Evolutionary conservation across 2,888 invertebrate genomes (phyloP), one percentile per base, ranked within the genome.

Genomic region (Nomada lathburiana): DNA sequence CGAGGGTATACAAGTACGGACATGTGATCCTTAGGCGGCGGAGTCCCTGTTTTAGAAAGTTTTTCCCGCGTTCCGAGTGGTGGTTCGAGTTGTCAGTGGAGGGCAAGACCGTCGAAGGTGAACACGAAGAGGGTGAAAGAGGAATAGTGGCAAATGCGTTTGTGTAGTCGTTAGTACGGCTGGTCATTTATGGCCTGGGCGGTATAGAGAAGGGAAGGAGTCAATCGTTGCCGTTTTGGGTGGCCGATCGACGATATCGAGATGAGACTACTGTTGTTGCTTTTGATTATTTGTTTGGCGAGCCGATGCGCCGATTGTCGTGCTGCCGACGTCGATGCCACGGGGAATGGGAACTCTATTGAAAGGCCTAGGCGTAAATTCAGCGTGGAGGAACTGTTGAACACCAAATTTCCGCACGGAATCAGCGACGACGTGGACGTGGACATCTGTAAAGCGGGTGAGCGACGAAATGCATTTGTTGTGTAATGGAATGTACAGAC

Each of bases 371-470:
- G 86, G 44, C 88, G 78, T 80, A 95, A 94, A 90, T 97, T 95
- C 92, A 96, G 96, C 72, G 95, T 96, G 91, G 96, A 97, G 42
- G 96, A 97, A 91, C 94, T 97, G 86, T 93, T 96, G 90, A 95
- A 94, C 73, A 95, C 94, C 74, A 94, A 95, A 86, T 97, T 97
- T 90, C 96, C 96, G 63, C 95, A 95, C 82, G 96, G 96, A 92
- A 95, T 96, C 80, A 97, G 97, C 62, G 95, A 95, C 84, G 98
- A 98, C 93, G 94, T 97, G 85, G 97, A 98, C 92, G 94, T 97
- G 95, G 98, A 98, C 94, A 97, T 98, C 75, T 98, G 98, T 94
- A 98, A 98, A 95, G 97, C 97, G 93, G 97, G 98, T 98, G 79
- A 88, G 88, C 57, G 20, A n/a, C 26, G n/a, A 16, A 7, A 36